These are phyloP conservation scores for Helicolenus hilgendorfi DNA, from an alignment of 2,797 vertebrate genomes.

Conservation along the genomic window DNA sequence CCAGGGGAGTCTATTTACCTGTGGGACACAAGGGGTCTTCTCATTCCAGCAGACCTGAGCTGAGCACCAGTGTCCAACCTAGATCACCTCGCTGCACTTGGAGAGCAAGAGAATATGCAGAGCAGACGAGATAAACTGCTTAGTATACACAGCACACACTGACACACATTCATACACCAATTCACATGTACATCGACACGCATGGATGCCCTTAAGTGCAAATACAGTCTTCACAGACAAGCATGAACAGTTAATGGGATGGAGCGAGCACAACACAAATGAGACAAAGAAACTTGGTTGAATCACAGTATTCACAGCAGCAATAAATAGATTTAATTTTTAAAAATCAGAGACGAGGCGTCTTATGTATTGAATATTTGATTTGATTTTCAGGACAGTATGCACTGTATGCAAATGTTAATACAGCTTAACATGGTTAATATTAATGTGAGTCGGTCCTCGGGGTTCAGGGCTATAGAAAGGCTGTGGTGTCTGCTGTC, in stretches of 20 bases:
- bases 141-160: slow-evolving; percentile 68
- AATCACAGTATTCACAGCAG: slow-evolving; percentile 1
- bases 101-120: slow-evolving; percentile 29
- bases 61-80: slow-evolving; percentile 5
- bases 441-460: slow-evolving; percentile 60
- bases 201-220: slow-evolving; percentile 33
- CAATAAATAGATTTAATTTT: background rate
- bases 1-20: slow-evolving; percentile 34
- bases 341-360: background rate
- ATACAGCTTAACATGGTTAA: slow-evolving; percentile 55
- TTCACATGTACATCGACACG: slow-evolving; percentile 47
- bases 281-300: background rate
- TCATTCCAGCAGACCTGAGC: slow-evolving; percentile 44
- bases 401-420: slow-evolving; percentile 39
- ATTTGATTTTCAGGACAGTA: slow-evolving; percentile 29
- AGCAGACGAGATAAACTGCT: slow-evolving; percentile 62
- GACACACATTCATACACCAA: slow-evolving; percentile 74
- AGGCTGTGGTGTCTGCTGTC: slow-evolving; percentile 31
- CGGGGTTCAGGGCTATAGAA: slow-evolving; percentile 30
- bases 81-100: slow-evolving; percentile 30
- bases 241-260: slow-evolving; percentile 31
- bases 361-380: slow-evolving; percentile 18
- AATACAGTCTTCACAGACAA: slow-evolving; percentile 21
- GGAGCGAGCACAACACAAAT: background rate
- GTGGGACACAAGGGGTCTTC: slow-evolving; percentile 24